Evolutionary conservation across 2,888 invertebrate species (phyloP), one percentile per base, ranked within the genome.

Genomic region (Trypoxylon attenuatum): DNA sequence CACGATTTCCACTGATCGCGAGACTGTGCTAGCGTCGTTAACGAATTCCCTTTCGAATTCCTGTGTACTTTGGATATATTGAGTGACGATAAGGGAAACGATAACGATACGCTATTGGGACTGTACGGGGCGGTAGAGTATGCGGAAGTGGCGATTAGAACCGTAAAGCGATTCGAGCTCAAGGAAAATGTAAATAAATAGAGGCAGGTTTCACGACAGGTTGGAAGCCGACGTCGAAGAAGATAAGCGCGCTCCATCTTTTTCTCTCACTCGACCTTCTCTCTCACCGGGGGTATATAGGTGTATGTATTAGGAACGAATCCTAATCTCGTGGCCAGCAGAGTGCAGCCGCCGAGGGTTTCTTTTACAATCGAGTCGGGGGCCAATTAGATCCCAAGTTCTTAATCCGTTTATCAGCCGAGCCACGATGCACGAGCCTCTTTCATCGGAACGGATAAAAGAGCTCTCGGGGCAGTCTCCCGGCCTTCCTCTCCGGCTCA

Each of bases 351-450:
- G 68, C 29, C 61, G 65, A 69, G 62, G 72, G 67, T 67, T 69
- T 75, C 72, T 63, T 75, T 75, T 75, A 75, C 67, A 68, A 75
- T 75, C 76, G 71, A 57, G 18, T 57, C 62, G 56, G 63, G 43
- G 62, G 63, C 71, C 77, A 76, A 74, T 74, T 76, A 76, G 74
- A 77, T 71, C 58, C 67, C 23, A 73, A 77, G 59, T 77, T 74
- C 71, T 73, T 74, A 77, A 76, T 76, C 77, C 77, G 71, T 76
- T 76, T 76, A 77, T 77, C 76, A 69, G 69, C 64, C 43, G 47
- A 33, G 62, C 60, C 69, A 51, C 52, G 77, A 68, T 62, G 62
- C 65, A 54, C 65, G 60, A 59, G 55, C 45, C 53, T 45, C 70
- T 61, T 65, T 54, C 62, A 69, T 70, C 64, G 61, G 58, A 51